Base-by-base conservation (phyloP, 1,140 invertebrate species). In the Zelostemma sp. region DNA sequence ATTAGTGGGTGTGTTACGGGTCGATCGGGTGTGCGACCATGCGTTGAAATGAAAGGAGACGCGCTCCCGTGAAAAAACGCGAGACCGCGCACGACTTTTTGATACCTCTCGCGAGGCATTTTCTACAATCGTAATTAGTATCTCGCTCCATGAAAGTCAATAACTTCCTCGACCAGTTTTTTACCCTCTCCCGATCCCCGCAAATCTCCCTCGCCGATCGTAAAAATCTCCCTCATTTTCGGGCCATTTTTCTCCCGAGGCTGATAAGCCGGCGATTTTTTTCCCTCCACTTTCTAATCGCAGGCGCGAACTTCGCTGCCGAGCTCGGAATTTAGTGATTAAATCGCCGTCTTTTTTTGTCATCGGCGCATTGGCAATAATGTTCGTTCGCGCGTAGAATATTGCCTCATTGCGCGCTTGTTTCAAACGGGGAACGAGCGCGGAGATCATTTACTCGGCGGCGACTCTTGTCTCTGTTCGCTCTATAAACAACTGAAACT, bases 21-120 rank as follows among this genome's bases (percentile, higher is more conserved):
- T 66, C 54, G 64, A 55, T 71, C 76, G 78, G 68, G 72, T 80
- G 79, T 76, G 81, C 80, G 80, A 77, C 77, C 83, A 81, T 82
- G 82, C 82, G 82, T 82, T 85, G 77, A 84, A 85, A 85, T 81
- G 82, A 84, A 82, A 85, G 81, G 81, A 83, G 81, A 82, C 81
- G 82, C 75, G 71, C 56, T 46, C 49, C 21, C n/a, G 48, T 9
- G 45, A 60, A 64, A 65, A 70, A 46, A 47, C 33, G 12, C 9
- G 18, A 6, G 18, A 61, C 51, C 46, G 61, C 48, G 53, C 57
- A 61, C 33, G 19, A 49, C 40, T 66, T 66, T 66, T 62, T 59
- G 45, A 53, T 62, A n/a, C 33, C 8, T 28, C 25, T 54, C 46
- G 31, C 12, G 31, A 15, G 50, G 18, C 57, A 67, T 19, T 68